Base-by-base conservation (phyloP, 2,888 invertebrate genomes). In the Esperia sulphurella region DNA sequence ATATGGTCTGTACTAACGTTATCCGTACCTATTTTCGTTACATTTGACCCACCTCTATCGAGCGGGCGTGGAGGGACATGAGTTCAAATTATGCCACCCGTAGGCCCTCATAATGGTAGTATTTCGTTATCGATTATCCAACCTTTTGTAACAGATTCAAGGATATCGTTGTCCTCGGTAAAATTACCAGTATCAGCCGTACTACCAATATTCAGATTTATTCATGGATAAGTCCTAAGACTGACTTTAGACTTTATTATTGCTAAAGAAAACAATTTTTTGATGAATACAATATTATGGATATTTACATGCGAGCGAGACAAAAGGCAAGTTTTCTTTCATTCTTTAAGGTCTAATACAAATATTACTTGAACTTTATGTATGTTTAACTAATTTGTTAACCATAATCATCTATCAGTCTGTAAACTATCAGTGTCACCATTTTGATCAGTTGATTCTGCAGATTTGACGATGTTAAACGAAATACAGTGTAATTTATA, bases 71-170 rank as follows among this genome's bases (percentile, higher is more conserved):
- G 43, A 43, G 13, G 30, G 33, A 43, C 42, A 21, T 40, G 46
- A 30, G 35, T 35, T n/a, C 41, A 29, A 41, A 46, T 46, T 37
- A 46, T 37, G 42, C 29, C 35, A n/a, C 35, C 29, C 35, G 28
- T 31, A n/a, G 46, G 46, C 29, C 13, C 13, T 39, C n/a, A 35
- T 31, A 41, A 41, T 35, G 41, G 40, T 14, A 41, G 40, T n/a
- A 40, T 40, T 46, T 41, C 35, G 37, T 41, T 46, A 46, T 46
- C 46, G 41, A 46, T 46, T 46, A 46, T 28, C 5, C 37, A 14
- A 8, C 29, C 42, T 42, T 46, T 46, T 46, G 46, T 43, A 14
- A 13, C 38, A 45, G 45, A 29, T 38, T 30, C 39, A 40, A 29
- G 30, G 41, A 12, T 30, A 7, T 30, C 41, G 1, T 21, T 21